Percentiles rank a stretch among this genome's conserved stretches.
These are phyloP conservation scores for Zosterops pallidus DNA, from an alignment of 2,113 vertebrate species.

Conservation along the genomic window DNA sequence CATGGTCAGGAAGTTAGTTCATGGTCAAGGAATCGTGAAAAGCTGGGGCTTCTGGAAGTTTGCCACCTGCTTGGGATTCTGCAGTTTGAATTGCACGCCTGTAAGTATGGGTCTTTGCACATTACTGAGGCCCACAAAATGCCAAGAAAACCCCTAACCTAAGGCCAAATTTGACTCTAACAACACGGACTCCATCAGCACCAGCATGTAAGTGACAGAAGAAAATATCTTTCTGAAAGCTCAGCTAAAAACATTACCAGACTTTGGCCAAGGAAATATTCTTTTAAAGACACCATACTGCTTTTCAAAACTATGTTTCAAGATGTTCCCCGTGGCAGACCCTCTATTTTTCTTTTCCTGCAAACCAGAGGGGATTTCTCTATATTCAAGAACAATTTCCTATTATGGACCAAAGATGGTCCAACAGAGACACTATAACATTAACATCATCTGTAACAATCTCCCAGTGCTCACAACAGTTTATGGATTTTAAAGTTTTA, in stretches of 20 bases:
- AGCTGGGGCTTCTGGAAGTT: conserved; percentile 45
- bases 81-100: background rate
- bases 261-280: background rate
- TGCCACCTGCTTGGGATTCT: conserved; percentile 52
- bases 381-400: background rate
- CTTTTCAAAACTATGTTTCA: background rate
- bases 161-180: background rate
- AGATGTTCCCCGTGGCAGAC: background rate
- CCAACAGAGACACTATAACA: background rate
- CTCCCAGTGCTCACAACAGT: background rate
- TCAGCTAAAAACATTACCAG: background rate
- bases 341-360: background rate
- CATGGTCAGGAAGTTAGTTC: conserved; percentile 61
- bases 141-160: background rate
- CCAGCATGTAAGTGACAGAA: background rate
- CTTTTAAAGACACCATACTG: background rate
- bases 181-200: background rate
- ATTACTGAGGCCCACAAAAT: background rate
- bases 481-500: background rate
- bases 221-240: background rate
- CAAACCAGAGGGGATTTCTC: background rate
- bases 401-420: background rate
- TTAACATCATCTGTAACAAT: background rate
- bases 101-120: background rate
- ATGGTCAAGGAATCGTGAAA: conserved; percentile 62